Percentiles rank a stretch among this genome's conserved stretches.
phyloP scores from a whole-genome alignment of 2,888 invertebrate species.

The Octonoba sinensis region DNA sequence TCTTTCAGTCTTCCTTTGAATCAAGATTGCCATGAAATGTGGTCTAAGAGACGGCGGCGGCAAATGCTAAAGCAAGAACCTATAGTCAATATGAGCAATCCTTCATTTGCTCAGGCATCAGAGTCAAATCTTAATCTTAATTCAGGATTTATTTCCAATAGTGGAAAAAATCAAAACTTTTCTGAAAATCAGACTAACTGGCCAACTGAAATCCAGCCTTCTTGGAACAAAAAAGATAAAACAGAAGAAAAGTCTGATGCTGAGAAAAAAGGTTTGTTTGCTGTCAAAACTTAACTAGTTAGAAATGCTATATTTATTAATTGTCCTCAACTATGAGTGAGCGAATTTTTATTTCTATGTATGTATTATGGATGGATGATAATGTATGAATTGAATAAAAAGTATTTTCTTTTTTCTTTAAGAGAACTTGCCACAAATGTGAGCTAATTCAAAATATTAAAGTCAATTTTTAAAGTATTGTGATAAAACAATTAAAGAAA shows the following conservation, averaged over 20 bases:
- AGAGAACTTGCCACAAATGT: too few species aligned
- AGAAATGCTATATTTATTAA: too few species aligned
- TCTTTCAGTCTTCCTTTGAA: constrained; percentile 82
- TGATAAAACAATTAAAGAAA: too few species aligned
- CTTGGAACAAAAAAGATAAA: constrained; percentile 39
- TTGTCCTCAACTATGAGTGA: background rate
- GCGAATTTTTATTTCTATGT: background rate
- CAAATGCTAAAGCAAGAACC: constrained; percentile 76
- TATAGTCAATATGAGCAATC: background rate
- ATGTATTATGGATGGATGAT: background rate
- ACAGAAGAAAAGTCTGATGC: constrained; percentile 36
- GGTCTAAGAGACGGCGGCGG: constrained; percentile 95
- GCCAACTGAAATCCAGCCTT: constrained; percentile 5
- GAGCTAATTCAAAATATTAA: too few species aligned
- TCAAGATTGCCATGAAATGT: constrained; percentile 99
- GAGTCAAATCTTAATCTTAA: constrained; percentile 39
- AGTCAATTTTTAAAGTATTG: too few species aligned
- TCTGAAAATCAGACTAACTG: constrained; percentile 33
- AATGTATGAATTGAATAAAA: too few species aligned
- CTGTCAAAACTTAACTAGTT: background rate
- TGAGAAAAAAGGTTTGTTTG: constrained; percentile 33
- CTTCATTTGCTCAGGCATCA: constrained; percentile 7
- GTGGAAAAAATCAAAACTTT: constrained; percentile 17
- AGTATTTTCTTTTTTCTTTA: too few species aligned
- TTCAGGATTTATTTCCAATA: background rate